Evolutionary conservation across 2,113 vertebrate species (phyloP), one percentile per base, ranked within the genome.

Genomic region (Sylvietta virens): DNA sequence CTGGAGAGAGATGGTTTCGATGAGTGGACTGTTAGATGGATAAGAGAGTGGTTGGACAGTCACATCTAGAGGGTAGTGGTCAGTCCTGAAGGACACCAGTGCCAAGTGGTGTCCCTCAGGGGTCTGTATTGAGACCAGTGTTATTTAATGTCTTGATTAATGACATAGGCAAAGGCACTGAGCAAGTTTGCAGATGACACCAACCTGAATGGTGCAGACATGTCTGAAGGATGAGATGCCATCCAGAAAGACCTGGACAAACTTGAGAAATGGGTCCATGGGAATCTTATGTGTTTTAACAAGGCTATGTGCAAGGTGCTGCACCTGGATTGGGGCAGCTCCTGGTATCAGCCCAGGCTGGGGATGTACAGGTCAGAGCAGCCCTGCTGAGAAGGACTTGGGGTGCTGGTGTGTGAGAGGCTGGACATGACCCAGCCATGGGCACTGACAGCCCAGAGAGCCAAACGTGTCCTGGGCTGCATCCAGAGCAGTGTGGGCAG

Each of bases 241-340:
- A 28, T 11, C 22, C 33, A 33, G 10, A 23, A 37, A 7, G 11
- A 57, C 18, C 12, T 81, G 76, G 31, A 35, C 22, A 65, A 23
- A 18, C 17, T 48, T 0, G 1, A 13, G 58, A 50, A 50, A 3
- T 33, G 15, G 3, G 5, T 42, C 26, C 2, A 1, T 56, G 26
- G 50, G 17, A 31, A 7, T 64, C 11, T 22, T 8, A 1, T 2
- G 6, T 11, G 5, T 27, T 28, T 35, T 57, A 35, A 15, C 6
- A 27, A 62, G 48, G 4, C n/a, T 10, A 11, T 5, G 17, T 88
- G 42, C 16, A 17, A 21, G 9, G 13, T 79, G 26, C 11, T 56
- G 16, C 42, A 37, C 4, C 2, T 31, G 11, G 11, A 5, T 19
- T 3, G 3, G 14, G 42, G 26, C 31, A 64, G 3, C 3, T 4